Evolutionary conservation across 1,140 invertebrate genomes (phyloP).

Genomic region (Babylonia areolata): DNA sequence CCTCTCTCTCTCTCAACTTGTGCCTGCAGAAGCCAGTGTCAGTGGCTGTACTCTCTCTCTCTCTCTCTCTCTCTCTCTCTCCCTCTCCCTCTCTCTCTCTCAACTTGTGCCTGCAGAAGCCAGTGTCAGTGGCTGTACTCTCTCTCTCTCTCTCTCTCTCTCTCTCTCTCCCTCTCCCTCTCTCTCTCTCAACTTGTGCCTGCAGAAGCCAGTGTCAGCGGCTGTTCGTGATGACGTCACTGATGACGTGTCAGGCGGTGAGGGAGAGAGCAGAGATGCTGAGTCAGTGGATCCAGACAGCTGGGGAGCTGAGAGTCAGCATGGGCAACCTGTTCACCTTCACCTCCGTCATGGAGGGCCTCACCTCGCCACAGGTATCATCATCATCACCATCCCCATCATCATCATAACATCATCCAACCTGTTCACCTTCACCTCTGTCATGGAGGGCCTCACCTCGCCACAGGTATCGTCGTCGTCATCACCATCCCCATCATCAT

Average conservation of each 20-base stretch:
- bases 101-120: no score
- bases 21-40: no score
- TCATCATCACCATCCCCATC: no score
- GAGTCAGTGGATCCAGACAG: constrained; percentile 95
- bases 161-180: no score
- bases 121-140: no score
- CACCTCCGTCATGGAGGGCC: constrained; percentile 90
- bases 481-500: no score
- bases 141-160: no score
- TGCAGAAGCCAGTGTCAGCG: constrained; percentile 89
- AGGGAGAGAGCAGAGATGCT: constrained; percentile 87
- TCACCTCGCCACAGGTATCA: constrained; percentile 90
- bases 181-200: no score
- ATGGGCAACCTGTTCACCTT: constrained; percentile 95
- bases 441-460: constrained; percentile 92
- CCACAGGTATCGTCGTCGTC: constrained; percentile 83
- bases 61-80: no score
- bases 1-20: no score
- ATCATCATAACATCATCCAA: constrained; percentile 82
- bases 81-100: no score
- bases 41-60: no score
- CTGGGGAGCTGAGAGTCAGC: constrained; percentile 91
- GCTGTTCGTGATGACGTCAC: constrained; percentile 89
- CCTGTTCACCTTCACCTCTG: constrained; percentile 90
- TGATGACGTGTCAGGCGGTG: constrained; percentile 86